These are phyloP conservation scores for Drosophila busckii DNA, from an alignment of 1,140 invertebrate genomes.

Conservation along the genomic window DNA sequence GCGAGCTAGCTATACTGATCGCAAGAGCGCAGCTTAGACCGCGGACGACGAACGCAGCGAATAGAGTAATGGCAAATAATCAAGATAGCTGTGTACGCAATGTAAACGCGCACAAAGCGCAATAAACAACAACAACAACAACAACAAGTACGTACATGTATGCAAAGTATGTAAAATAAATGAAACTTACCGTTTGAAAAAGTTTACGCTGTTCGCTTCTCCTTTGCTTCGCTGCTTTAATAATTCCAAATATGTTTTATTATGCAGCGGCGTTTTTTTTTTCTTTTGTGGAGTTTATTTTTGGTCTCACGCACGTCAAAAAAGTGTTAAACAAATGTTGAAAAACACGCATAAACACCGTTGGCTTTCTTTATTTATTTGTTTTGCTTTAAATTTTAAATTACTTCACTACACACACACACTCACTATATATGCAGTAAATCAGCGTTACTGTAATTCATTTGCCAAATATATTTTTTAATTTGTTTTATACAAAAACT, in stretches of 20 bases:
- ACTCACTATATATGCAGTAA: too few species aligned
- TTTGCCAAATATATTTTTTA: too few species aligned
- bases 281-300: conserved; percentile 3
- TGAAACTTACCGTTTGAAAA: conserved; percentile 56
- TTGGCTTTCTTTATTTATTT: conserved; percentile 13
- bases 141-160: conserved; percentile 1
- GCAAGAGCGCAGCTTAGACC: too few species aligned
- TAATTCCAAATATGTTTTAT: too few species aligned
- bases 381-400: conserved; percentile 10
- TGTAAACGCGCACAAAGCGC: conserved; percentile 41
- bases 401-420: conserved; percentile 9
- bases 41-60: too few species aligned
- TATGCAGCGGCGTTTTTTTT: too few species aligned
- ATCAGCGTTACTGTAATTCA: too few species aligned
- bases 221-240: too few species aligned
- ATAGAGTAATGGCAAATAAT: conserved; percentile 8
- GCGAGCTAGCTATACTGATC: too few species aligned
- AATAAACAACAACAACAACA: conserved; percentile 6
- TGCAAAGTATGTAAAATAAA: conserved; percentile 9
- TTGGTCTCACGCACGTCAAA: conserved; percentile 1
- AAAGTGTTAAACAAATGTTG: conserved; percentile 22
- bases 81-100: too few species aligned
- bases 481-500: too few species aligned
- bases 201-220: too few species aligned
- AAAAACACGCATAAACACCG: conserved; percentile 6